Evolutionary conservation across 2,797 vertebrate genomes (phyloP).

Genomic region (Bryconaethiops microstoma): DNA sequence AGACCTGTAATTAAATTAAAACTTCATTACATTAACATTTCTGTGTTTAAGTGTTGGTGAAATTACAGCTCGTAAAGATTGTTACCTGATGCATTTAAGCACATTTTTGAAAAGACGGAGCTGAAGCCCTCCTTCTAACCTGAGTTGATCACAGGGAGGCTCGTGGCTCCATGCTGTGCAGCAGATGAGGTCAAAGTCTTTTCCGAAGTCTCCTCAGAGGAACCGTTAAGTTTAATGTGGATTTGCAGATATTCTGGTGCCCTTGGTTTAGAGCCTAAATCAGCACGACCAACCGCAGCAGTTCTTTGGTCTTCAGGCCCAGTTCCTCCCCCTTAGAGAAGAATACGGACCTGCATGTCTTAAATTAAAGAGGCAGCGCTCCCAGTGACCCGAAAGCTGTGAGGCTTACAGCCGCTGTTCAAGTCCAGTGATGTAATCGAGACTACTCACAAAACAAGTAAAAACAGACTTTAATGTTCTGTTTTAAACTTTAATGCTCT

Average conservation of each 20-base stretch:
- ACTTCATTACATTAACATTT: too few species aligned
- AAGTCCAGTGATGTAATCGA: too few species aligned
- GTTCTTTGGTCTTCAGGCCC: not conserved
- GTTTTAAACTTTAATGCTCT: too few species aligned
- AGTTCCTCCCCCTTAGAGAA: not conserved
- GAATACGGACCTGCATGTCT: not conserved
- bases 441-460: too few species aligned
- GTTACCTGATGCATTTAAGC: too few species aligned
- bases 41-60: too few species aligned
- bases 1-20: not conserved
- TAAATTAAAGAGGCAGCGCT: too few species aligned
- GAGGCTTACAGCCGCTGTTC: constrained; percentile 23
- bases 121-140: too few species aligned
- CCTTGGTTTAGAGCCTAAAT: constrained; percentile 50
- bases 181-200: constrained; percentile 39
- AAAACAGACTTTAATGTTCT: too few species aligned
- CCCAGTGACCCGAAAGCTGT: not conserved
- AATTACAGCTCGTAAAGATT: too few species aligned
- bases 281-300: too few species aligned
- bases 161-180: constrained; percentile 29
- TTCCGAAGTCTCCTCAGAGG: constrained; percentile 29
- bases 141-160: not conserved
- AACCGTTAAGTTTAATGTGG: constrained; percentile 39
- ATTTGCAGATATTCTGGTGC: constrained; percentile 44
- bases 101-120: too few species aligned